Base-by-base conservation (phyloP, 1,140 invertebrate genomes). In the Ylistrum balloti region DNA sequence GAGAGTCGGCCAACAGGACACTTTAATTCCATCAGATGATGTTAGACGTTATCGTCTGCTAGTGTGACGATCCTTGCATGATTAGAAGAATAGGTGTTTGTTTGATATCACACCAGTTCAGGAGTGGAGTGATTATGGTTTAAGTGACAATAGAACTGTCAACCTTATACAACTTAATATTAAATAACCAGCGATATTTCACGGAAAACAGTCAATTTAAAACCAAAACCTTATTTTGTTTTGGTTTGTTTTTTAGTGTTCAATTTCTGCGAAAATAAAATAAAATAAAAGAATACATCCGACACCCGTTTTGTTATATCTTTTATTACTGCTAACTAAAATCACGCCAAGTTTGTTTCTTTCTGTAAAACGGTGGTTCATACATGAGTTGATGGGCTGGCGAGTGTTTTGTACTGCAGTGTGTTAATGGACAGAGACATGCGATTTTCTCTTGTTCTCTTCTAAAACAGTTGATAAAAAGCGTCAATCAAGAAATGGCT, bases 1-100 rank as follows among this genome's bases (percentile, higher is more conserved):
- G 22, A 74, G 56, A n/a, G 56, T 74, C 56, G 56, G 28, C 56
- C 56, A 28, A n/a, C 56, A 74, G 56, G 56, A 28, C 56, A 74
- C 56, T 74, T 74, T 74, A 74, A 74, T 74, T 74, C 56, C 56
- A 74, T 74, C 56, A 74, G n/a, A 74, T 74, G 56, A 74, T n/a
- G 56, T 74, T 74, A 74, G 56, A 74, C 28, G 56, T 74, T 74
- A 74, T 74, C n/a, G 56, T 74, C 56, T 74, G 56, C 22, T 74
- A 74, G 56, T 74, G 56, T 74, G 22, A 28, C 22, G 56, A 74
- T 17, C 56, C 22, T 5, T 28, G 22, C 1, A 28, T 74, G 56
- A 74, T 74, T 74, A 74, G 56, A 74, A 28, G 56, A 74, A 28
- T 74, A 74, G 17, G 56, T 1, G 5, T 74, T 74, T n/a, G 56